Evolutionary conservation across 2,797 vertebrate genomes (phyloP), one percentile per base, ranked within the genome.

Genomic region (Amazonetta brasiliensis): DNA sequence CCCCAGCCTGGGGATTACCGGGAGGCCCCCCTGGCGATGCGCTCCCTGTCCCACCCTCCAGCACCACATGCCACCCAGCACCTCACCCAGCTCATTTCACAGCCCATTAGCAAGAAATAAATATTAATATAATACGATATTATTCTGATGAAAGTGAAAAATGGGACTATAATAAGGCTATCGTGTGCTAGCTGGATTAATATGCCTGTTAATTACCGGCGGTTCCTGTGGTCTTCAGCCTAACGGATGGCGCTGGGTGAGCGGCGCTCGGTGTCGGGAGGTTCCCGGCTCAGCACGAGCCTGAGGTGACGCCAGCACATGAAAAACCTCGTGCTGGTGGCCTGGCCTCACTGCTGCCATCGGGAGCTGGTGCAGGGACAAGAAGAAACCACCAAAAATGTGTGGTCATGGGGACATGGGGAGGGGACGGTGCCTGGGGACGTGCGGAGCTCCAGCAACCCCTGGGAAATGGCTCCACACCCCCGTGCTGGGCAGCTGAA

Each of bases 71-170:
- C 77, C 52, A 62, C 43, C 90, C 46, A 0, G 26, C 85, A 35
- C 73, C 46, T 50, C 64, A n/a, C 80, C 80, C 67, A 23, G 77
- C 85, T 96, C 92, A 94, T 96, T 94, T 79, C 60, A 5, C 77
- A 94, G 85, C 63, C 87, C 90, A 92, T 96, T 93, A 95, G 91
- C 0, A 41, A 96, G 95, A 96, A 97, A 96, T 96, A 96, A 96
- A 96, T 96, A 96, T 94, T 95, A 96, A 97, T 96, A 96, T 85
- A 96, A 95, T 90, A 56, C 0, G 80, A 94, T 92, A 95, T 91
- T 94, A 94, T 95, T 94, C 94, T 87, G 96, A 96, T 82, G 94
- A 77, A 94, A 94, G 80, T 96, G 95, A 96, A 94, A 96, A 96
- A 96, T 96, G 96, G 90, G 91, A 94, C 73, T 95, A 77, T 96